Evolutionary conservation across 2,113 vertebrate genomes (phyloP), one percentile per base, ranked within the genome.

Genomic region (Bungarus multicinctus): DNA sequence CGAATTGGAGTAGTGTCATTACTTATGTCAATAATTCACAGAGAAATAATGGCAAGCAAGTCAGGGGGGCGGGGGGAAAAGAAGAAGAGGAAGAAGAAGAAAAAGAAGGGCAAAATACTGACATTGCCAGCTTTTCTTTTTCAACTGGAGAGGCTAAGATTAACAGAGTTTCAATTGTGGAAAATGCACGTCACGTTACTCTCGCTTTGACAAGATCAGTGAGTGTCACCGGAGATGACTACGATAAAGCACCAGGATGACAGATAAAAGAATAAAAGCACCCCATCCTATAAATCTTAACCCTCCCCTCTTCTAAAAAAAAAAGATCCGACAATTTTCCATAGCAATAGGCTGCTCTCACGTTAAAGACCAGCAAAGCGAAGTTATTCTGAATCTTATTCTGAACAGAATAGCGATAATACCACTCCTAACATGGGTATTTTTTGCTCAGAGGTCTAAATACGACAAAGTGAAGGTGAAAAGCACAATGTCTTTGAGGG

Each of bases 221-320:
- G 91, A 94, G 39, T 89, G 91, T 93, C 1, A 1, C 14, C 90
- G 81, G 52, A 93, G 87, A 93, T 30, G 58, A 53, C 91, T 23
- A 18, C 89, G 91, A 94, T 60, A 94, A 94, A 85, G 95, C 88
- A 27, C 39, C 89, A 93, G 60, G 92, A 89, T 64, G 95, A 91
- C 10, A 53, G 87, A 94, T 93, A 92, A 94, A 94, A 88, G 9
- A 94, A 89, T 92, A 92, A 95, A 87, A 55, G 43, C 60, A 10
- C n/a, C 58, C 54, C 52, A 85, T 54, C 91, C 34, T 11, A 34
- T 50, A 30, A 55, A 86, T 95, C 94, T 58, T 9, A 93, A 94
- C 88, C 69, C 18, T 1, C 18, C n/a, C 6, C 34, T 22, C 10
- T 8, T 87, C 20, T 27, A 8, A 52, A 2, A 7, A 94, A 94